phyloP scores from a whole-genome alignment of 2,888 invertebrate species.

The Melanophora roralis region DNA sequence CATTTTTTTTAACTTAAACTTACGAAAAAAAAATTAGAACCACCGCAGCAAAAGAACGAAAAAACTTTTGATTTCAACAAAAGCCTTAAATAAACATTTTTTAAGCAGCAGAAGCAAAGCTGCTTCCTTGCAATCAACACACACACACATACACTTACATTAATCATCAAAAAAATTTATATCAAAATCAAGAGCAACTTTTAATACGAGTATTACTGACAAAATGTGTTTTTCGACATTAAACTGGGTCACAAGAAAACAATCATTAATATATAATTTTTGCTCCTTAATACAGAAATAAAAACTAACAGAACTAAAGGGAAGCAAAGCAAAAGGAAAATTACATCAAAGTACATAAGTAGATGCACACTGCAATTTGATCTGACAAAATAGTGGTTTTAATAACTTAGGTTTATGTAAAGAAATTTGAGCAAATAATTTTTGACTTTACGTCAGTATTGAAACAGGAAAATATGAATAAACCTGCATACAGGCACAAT shows the following conservation, averaged over 20 bases:
- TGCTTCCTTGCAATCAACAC: neutral
- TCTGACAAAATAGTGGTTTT: neutral
- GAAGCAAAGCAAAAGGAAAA: neutral
- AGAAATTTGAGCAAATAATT: neutral
- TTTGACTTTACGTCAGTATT: too few relatives aligned
- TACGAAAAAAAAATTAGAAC: neutral
- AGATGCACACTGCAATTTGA: neutral
- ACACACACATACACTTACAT: neutral
- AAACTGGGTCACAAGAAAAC: slow-evolving; percentile 65
- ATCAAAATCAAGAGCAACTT: slow-evolving; percentile 27
- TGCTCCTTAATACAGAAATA: neutral
- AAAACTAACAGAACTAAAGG: slow-evolving; percentile 3
- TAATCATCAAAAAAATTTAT: neutral
- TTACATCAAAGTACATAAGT: neutral
- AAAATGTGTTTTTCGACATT: slow-evolving; percentile 40
- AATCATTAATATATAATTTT: slow-evolving; percentile 65
- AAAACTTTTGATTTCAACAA: slow-evolving; percentile 51
- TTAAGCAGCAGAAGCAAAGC: slow-evolving; percentile 44
- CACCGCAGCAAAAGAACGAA: slow-evolving; percentile 14
- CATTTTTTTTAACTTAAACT: slow-evolving; percentile 1
- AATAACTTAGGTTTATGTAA: neutral
- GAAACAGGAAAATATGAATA: too few relatives aligned
- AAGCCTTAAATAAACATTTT: slow-evolving; percentile 43
- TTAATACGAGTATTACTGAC: slow-evolving; percentile 33
- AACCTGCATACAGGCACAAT: too few relatives aligned